Conservation (phyloP, 30 jellyfish, hydroid and myxozoan species). For the Aurelia aurita complex sp. Pacific region DNA sequence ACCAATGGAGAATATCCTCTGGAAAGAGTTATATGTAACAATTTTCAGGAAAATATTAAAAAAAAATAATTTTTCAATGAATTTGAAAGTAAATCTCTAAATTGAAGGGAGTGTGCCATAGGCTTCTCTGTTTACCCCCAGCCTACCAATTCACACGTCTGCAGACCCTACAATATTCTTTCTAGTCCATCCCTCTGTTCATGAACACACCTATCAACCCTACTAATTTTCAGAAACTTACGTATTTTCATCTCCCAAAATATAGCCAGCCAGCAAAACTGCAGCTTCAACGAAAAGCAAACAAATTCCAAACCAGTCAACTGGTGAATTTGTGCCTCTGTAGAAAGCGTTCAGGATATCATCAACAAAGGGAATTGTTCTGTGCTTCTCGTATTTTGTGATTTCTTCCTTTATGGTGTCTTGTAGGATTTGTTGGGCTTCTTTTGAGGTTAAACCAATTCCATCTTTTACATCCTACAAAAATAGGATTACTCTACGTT, state of each 20-base stretch:
- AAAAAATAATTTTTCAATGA: too few species aligned
- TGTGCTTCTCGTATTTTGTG: background rate
- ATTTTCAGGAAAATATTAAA: background rate
- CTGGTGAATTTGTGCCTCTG: conserved; percentile 27
- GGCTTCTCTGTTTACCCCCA: too few species aligned
- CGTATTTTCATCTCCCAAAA: conserved; percentile 58
- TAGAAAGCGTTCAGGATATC: conserved; percentile 32
- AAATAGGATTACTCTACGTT: background rate
- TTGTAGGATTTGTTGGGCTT: conserved; percentile 35
- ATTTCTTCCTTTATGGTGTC: conserved; percentile 50
- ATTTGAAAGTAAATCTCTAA: too few species aligned
- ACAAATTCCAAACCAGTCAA: conserved; percentile 70
- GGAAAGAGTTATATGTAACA: background rate
- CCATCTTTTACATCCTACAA: conserved; percentile 12
- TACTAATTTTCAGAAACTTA: background rate
- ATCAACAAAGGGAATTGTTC: background rate
- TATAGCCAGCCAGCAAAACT: conserved; percentile 38
- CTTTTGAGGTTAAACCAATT: conserved; percentile 52
- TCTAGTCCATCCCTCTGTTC: too few species aligned
- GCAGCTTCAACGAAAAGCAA: conserved; percentile 32
- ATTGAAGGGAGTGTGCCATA: too few species aligned
- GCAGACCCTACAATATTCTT: too few species aligned
- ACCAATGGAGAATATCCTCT: conserved; percentile 54
- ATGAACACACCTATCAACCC: too few species aligned
- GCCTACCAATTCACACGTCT: too few species aligned